Evolutionary conservation across 2,797 vertebrate genomes (phyloP), one percentile per base, ranked within the genome.

Genomic region (Onychomys leucogaster): DNA sequence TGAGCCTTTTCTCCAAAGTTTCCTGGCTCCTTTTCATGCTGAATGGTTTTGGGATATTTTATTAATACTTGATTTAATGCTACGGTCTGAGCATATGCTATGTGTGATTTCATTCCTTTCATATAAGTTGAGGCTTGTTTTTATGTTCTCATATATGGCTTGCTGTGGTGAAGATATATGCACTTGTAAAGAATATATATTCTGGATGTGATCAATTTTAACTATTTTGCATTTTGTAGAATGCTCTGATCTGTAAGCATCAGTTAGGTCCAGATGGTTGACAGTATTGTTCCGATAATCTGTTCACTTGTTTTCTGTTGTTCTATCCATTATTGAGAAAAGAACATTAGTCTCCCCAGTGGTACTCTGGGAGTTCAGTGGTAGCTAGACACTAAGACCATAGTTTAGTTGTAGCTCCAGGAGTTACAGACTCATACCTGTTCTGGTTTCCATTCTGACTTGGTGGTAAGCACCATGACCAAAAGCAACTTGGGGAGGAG

Each of bases 161-260:
- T 67, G 4, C 92, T 69, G 77, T 49, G 80, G 61, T 61, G 37
- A 94, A 78, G 2, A 41, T 16, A 12, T 65, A 11, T 61, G 32
- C 19, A 46, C 77, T 94, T 91, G 59, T 83, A 59, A 94, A 84
- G 43, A 90, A 94, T 23, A 17, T 52, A 65, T 73, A 46, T 57
- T 65, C 41, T 65, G 29, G 27, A 55, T 89, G 69, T 77, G 12
- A 21, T 27, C 83, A 5, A 1, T 16, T 63, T 67, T 34, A n/a
- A 32, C n/a, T 57, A 75, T 52, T 43, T 63, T 10, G 16, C 69
- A 11, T 29, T 85, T 73, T 55, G 23, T 57, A 61, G 80, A 37
- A 37, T 73, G 34, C 82, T n/a, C n/a, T 8, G 41, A 59, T 59
- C 59, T 75, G 5, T 57, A 49, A 65, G 49, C 17, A 63, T 82